These are phyloP conservation scores for Phania funesta DNA, from an alignment of 2,888 invertebrate species.

Conservation along the genomic window DNA sequence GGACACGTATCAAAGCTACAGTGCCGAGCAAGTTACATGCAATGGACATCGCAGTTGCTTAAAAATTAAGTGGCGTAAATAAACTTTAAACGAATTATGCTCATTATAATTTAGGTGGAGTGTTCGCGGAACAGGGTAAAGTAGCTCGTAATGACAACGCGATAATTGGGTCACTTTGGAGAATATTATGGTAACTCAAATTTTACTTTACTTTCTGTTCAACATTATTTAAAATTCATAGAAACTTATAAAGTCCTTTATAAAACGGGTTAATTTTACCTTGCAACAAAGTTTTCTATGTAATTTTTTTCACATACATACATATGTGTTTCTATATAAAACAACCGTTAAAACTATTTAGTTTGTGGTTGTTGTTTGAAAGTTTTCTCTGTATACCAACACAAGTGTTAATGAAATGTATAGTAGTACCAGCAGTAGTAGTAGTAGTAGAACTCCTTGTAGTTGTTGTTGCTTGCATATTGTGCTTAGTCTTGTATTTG, in stretches of 20 bases:
- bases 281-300: slow-evolving; percentile 6
- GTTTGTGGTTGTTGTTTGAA: slow-evolving; percentile 13
- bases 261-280: slow-evolving; percentile 1
- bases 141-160: too few relatives aligned
- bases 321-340: slow-evolving; percentile 14
- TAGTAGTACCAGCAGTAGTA: slow-evolving; percentile 36
- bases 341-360: slow-evolving; percentile 30
- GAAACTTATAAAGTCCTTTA: not conserved
- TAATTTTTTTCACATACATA: not conserved
- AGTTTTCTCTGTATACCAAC: slow-evolving; percentile 6
- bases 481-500: slow-evolving; percentile 36
- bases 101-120: too few relatives aligned
- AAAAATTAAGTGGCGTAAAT: too few relatives aligned
- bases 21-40: too few relatives aligned
- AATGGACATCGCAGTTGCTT: too few relatives aligned
- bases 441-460: not conserved
- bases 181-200: too few relatives aligned
- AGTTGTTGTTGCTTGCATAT: slow-evolving; percentile 16
- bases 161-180: too few relatives aligned
- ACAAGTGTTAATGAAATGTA: slow-evolving; percentile 61
- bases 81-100: too few relatives aligned
- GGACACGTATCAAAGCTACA: too few relatives aligned
- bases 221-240: too few relatives aligned
- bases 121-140: too few relatives aligned
- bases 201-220: too few relatives aligned